Evolutionary conservation across 2,113 vertebrate species (phyloP).

Genomic region (Onychostoma macrolepis): DNA sequence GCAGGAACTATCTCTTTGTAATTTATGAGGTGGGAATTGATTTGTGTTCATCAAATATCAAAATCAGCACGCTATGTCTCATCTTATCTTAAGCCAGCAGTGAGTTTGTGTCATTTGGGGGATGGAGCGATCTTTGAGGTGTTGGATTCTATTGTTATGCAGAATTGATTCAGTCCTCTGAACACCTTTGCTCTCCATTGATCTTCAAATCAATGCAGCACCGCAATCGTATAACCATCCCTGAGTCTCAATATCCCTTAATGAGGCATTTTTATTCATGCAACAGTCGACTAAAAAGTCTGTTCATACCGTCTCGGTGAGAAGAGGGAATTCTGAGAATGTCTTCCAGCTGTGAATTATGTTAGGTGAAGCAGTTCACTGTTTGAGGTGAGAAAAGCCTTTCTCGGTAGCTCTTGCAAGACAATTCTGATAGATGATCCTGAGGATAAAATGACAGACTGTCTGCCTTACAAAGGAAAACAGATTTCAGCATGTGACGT

Average conservation of each 20-base stretch:
- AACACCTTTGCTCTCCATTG: conserved; percentile 41
- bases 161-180: conserved; percentile 52
- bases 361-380: conserved; percentile 22
- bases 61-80: background rate
- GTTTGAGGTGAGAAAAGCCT: conserved; percentile 26
- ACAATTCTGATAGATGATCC: conserved; percentile 28
- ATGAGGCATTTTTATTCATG: conserved; percentile 57
- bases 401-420: conserved; percentile 1
- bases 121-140: conserved; percentile 30
- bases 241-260: conserved; percentile 58
- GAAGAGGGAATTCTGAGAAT: conserved; percentile 33
- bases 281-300: background rate
- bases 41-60: background rate
- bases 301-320: conserved; percentile 8
- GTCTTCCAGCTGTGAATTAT: conserved; percentile 42
- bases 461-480: conserved; percentile 23
- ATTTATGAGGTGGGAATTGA: background rate
- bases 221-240: conserved; percentile 52
- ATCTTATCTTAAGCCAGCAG: background rate
- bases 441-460: conserved; percentile 26
- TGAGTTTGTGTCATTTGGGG: conserved; percentile 15
- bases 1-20: background rate
- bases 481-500: conserved; percentile 20
- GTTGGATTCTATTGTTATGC: conserved; percentile 47
- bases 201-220: conserved; percentile 57